Conservation (phyloP, 2,797 vertebrate species). For the Poecile montanus region DNA sequence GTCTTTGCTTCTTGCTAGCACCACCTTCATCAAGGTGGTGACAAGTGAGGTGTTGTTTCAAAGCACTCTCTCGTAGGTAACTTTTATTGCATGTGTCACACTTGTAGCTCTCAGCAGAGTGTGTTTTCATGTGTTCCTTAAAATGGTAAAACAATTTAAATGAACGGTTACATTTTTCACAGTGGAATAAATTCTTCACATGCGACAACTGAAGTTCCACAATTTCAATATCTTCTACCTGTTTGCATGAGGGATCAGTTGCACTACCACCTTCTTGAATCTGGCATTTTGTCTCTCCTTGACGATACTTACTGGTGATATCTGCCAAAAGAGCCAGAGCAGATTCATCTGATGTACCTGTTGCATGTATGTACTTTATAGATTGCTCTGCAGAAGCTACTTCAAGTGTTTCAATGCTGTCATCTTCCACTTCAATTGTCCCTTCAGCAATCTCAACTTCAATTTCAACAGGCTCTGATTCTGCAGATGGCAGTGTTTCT, state of each 20-base stretch:
- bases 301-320: slow-evolving; percentile 96
- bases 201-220: slow-evolving; percentile 95
- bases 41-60: slow-evolving; percentile 93
- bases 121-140: slow-evolving; percentile 95
- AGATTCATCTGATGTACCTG: slow-evolving; percentile 86
- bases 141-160: slow-evolving; percentile 98
- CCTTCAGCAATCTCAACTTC: slow-evolving; percentile 89
- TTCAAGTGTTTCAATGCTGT: slow-evolving; percentile 76
- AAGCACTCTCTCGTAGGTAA: slow-evolving; percentile 91
- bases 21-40: slow-evolving; percentile 90
- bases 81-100: slow-evolving; percentile 92
- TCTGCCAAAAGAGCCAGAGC: slow-evolving; percentile 93
- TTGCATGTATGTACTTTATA: slow-evolving; percentile 80
- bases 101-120: slow-evolving; percentile 88
- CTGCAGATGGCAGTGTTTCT: slow-evolving; percentile 88
- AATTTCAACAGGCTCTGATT: slow-evolving; percentile 90
- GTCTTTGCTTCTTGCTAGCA: slow-evolving; percentile 85
- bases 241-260: slow-evolving; percentile 85
- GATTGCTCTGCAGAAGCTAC: slow-evolving; percentile 81
- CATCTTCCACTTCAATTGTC: slow-evolving; percentile 84
- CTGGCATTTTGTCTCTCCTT: slow-evolving; percentile 83
- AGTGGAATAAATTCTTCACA: slow-evolving; percentile 91
- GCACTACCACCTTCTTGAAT: slow-evolving; percentile 71
- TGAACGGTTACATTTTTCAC: slow-evolving; percentile 90
- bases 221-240: slow-evolving; percentile 90